Conservation (phyloP, 2,888 invertebrate genomes). For the Stegophylla sp. region DNA sequence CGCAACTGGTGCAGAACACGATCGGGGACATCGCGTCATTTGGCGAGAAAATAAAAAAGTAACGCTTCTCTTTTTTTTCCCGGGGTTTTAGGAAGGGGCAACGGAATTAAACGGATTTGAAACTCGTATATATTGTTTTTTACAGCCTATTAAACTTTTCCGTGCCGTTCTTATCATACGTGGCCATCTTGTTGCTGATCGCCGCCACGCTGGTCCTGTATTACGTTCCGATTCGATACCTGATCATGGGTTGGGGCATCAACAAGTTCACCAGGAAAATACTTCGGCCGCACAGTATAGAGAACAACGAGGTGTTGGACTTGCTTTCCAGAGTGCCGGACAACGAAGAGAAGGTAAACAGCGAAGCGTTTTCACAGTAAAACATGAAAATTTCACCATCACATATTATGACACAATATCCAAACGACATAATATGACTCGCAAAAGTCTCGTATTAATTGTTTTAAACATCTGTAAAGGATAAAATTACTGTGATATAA, state of each 20-base stretch:
- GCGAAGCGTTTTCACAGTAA: too few species aligned
- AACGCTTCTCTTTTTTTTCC: conserved; percentile 61
- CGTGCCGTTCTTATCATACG: conserved; percentile 91
- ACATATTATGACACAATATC: too few species aligned
- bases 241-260: conserved; percentile 91
- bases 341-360: conserved; percentile 86
- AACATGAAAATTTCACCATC: too few species aligned
- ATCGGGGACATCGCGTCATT: conserved; percentile 93
- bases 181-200: conserved; percentile 82
- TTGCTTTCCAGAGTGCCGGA: conserved; percentile 93
- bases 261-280: conserved; percentile 96
- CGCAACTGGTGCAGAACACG: conserved; percentile 93
- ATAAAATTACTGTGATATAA: too few species aligned
- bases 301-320: conserved; percentile 96
- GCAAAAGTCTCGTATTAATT: too few species aligned
- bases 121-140: conserved; percentile 63
- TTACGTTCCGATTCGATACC: conserved; percentile 84
- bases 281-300: conserved; percentile 89
- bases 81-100: neutral
- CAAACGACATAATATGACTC: too few species aligned
- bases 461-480: too few species aligned
- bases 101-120: neutral
- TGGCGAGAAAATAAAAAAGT: conserved; percentile 95
- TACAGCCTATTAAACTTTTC: conserved; percentile 94
- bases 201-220: conserved; percentile 82